phyloP scores from a whole-genome alignment of 1,140 invertebrate genomes.

The Solenopsis fugax region DNA sequence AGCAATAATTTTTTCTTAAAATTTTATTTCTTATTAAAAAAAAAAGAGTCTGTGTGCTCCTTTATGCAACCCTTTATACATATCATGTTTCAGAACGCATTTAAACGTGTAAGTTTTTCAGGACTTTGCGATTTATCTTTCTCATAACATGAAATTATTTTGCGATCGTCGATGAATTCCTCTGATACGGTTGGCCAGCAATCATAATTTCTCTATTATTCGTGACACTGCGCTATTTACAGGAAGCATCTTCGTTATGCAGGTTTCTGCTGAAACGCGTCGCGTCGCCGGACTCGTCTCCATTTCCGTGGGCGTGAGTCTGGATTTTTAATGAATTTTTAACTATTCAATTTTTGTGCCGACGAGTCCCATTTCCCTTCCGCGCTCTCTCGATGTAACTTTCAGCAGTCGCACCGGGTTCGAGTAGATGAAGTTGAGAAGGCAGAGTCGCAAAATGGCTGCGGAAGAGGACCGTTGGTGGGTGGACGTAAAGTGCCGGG shows the following conservation, averaged over 20 bases:
- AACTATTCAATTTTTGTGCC: constrained; percentile 74
- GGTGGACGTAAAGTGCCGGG: constrained; percentile 70
- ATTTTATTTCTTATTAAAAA: neutral
- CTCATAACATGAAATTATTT: neutral
- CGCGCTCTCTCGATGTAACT: constrained; percentile 67
- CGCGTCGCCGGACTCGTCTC: constrained; percentile 8
- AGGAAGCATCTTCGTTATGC: constrained; percentile 17
- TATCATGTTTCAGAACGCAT: neutral
- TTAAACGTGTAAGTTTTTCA: neutral
- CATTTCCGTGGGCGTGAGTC: constrained; percentile 30
- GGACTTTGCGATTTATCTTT: neutral
- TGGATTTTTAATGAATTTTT: constrained; percentile 76
- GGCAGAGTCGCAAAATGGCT: constrained; percentile 75
- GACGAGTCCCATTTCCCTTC: constrained; percentile 8
- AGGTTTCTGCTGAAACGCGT: neutral
- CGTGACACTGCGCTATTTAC: constrained; percentile 39
- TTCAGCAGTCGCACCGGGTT: constrained; percentile 66
- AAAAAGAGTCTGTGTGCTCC: neutral
- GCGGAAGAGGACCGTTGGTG: constrained; percentile 60
- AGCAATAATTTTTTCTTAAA: neutral
- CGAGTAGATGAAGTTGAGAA: constrained; percentile 76
- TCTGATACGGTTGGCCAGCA: neutral
- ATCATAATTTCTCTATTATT: constrained; percentile 43
- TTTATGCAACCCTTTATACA: neutral
- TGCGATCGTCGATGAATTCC: neutral